Conservation (phyloP, 2,888 invertebrate species). For the Pseudococcus longispinus region DNA sequence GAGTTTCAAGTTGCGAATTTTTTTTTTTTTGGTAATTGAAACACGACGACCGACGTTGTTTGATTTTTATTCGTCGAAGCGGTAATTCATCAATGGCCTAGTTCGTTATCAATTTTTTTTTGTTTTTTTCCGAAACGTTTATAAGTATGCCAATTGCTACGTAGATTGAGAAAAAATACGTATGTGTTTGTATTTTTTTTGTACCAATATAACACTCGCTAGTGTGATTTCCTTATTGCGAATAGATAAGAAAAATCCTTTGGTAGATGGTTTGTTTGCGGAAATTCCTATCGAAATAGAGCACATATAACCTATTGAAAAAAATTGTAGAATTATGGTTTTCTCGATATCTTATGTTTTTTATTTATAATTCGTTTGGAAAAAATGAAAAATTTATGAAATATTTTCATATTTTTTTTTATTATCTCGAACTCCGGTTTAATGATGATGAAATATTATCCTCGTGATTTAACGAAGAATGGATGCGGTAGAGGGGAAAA, state of each 20-base stretch:
- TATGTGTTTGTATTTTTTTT: not conserved
- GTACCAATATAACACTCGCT: not conserved
- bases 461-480: not conserved
- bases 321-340: not conserved
- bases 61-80: not conserved
- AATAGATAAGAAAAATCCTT: not conserved
- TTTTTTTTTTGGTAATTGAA: conserved; percentile 4
- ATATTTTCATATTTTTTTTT: not conserved
- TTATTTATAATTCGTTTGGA: not conserved
- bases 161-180: not conserved
- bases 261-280: not conserved
- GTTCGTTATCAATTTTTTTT: conserved; percentile 36
- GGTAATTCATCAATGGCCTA: conserved; percentile 35
- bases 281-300: not conserved
- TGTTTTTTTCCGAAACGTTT: not conserved
- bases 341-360: not conserved
- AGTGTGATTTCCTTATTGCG: not conserved
- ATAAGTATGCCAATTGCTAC: not conserved
- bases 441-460: not conserved
- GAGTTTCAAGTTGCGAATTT: not conserved
- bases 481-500: not conserved
- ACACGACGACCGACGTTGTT: not conserved
- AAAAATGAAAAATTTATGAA: not conserved
- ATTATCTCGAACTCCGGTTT: not conserved
- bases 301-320: not conserved